Evolutionary conservation across 2,113 vertebrate genomes (phyloP).

Genomic region (Xenopus tropicalis): DNA sequence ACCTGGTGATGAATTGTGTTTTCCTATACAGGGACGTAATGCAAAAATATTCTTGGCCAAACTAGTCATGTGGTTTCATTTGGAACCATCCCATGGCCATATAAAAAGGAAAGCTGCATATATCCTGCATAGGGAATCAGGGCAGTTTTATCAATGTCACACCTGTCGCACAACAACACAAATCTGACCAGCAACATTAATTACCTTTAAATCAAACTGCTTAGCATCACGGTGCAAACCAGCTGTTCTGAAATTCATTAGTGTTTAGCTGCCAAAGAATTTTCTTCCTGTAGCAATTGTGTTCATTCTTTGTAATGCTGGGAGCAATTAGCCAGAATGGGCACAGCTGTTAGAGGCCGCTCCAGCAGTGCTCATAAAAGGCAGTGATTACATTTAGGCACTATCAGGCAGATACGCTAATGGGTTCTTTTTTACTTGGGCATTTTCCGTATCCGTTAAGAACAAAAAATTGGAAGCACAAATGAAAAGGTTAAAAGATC

Average conservation of each 20-base stretch:
- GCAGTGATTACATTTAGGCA: slow-evolving; percentile 46
- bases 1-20: no score
- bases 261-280: slow-evolving; percentile 56
- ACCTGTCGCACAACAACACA: not conserved
- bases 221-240: slow-evolving; percentile 26
- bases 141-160: no score
- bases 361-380: slow-evolving; percentile 54
- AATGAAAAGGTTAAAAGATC: not conserved
- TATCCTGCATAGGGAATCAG: no score
- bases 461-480: not conserved
- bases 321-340: slow-evolving; percentile 62
- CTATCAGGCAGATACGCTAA: slow-evolving; percentile 47
- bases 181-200: slow-evolving; percentile 8
- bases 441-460: slow-evolving; percentile 31
- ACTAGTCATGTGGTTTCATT: no score
- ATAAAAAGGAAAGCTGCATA: no score
- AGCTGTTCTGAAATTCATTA: slow-evolving; percentile 57
- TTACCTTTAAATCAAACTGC: slow-evolving; percentile 6
- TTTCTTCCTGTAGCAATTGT: slow-evolving; percentile 55
- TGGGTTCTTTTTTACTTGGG: slow-evolving; percentile 39
- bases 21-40: no score
- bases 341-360: slow-evolving; percentile 60
- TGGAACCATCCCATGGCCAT: no score
- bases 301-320: slow-evolving; percentile 59
- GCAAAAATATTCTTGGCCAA: no score